A percentile compares a stretch with the other conserved stretches of the same genome.
Evolutionary conservation across 2,888 invertebrate species (phyloP).

Genomic region (Dendrolimus houi): DNA sequence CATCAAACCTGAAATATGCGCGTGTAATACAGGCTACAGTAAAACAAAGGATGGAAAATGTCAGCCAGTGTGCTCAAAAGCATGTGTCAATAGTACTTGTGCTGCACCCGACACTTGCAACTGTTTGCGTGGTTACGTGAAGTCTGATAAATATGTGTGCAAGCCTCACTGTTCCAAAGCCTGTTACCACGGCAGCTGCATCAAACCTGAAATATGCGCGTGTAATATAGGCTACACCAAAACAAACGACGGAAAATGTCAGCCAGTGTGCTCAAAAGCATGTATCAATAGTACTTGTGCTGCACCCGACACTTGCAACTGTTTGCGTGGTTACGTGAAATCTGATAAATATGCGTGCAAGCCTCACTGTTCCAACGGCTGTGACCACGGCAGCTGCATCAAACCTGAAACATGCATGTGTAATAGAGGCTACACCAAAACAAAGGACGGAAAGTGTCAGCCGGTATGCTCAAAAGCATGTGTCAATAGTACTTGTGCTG

Average conservation of each 20-base stretch:
- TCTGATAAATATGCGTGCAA: neutral
- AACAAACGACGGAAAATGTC: neutral
- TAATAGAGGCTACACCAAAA: neutral
- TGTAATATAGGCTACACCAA: neutral
- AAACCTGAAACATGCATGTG: neutral
- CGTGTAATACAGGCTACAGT: neutral
- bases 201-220: neutral
- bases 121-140: neutral
- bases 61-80: too few relatives aligned
- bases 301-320: neutral
- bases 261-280: neutral
- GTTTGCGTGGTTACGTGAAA: neutral
- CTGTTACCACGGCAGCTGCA: neutral
- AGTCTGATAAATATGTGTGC: neutral
- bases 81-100: too few relatives aligned
- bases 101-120: neutral
- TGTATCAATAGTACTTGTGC: neutral
- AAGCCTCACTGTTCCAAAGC: neutral
- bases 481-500: constrained; percentile 11
- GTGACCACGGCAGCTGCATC: neutral
- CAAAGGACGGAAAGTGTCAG: constrained; percentile 7
- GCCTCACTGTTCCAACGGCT: neutral
- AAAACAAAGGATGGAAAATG: neutral
- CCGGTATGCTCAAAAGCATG: constrained; percentile 16
- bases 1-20: neutral